These are phyloP conservation scores for Leistus spinibarbis DNA, from an alignment of 2,888 invertebrate genomes.

Conservation along the genomic window DNA sequence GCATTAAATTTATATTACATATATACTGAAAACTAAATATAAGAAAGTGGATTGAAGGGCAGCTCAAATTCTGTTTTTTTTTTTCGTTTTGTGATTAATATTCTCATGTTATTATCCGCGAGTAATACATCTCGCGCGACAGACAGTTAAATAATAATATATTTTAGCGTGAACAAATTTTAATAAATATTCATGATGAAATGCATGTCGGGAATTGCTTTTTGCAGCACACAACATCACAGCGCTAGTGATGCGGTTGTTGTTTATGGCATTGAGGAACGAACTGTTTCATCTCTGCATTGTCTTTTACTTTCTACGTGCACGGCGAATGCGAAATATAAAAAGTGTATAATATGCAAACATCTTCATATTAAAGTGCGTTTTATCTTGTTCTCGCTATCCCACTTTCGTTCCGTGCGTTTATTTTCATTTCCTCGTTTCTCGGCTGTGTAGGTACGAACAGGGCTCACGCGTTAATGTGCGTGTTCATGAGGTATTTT, in stretches of 20 bases:
- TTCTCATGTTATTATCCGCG: not conserved
- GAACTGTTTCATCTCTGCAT: not conserved
- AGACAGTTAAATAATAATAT: conserved; percentile 25
- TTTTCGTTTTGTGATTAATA: not conserved
- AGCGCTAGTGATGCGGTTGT: not conserved
- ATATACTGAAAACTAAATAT: too few relatives aligned
- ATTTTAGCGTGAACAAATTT: conserved; percentile 23
- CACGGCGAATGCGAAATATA: not conserved
- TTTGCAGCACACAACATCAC: not conserved
- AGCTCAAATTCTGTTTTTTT: not conserved
- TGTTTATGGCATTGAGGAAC: not conserved
- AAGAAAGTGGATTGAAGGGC: too few relatives aligned
- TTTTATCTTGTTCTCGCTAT: conserved; percentile 1
- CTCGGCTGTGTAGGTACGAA: not conserved
- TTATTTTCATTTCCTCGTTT: conserved; percentile 7
- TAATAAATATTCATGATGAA: conserved; percentile 38
- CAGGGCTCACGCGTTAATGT: conserved; percentile 17
- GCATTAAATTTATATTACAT: too few relatives aligned
- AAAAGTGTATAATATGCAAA: conserved; percentile 28
- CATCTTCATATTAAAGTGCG: conserved; percentile 37
- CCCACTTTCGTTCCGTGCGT: conserved; percentile 10
- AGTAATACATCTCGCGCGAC: not conserved
- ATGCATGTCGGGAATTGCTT: conserved; percentile 1
- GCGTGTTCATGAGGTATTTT: conserved; percentile 36
- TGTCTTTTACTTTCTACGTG: not conserved